Conservation (phyloP, 2,888 invertebrate genomes). For the Prenolepis imparis region DNA sequence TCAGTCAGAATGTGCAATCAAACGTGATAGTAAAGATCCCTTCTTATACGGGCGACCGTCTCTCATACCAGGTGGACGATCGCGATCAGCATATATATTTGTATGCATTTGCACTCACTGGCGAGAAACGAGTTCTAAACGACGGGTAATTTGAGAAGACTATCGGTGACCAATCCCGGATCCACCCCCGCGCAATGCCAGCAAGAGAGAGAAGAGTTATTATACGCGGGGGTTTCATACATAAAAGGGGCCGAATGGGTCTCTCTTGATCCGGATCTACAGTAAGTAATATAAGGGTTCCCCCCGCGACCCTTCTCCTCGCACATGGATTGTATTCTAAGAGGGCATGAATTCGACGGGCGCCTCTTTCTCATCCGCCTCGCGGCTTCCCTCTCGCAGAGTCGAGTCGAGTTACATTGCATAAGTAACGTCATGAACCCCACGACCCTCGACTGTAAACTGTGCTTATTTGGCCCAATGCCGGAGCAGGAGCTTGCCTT, state of each 20-base stretch:
- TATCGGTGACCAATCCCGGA: slow-evolving; percentile 54
- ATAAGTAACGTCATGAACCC: slow-evolving; percentile 81
- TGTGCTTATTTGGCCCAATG: slow-evolving; percentile 80
- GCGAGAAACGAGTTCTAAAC: slow-evolving; percentile 85
- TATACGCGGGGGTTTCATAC: slow-evolving; percentile 76
- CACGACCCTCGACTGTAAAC: slow-evolving; percentile 80
- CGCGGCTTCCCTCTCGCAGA: slow-evolving; percentile 53
- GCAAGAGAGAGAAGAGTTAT: slow-evolving; percentile 72
- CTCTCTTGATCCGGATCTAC: slow-evolving; percentile 72
- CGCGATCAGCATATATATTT: slow-evolving; percentile 81
- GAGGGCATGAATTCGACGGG: slow-evolving; percentile 82
- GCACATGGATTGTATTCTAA: slow-evolving; percentile 81
- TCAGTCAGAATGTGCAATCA: slow-evolving; percentile 77
- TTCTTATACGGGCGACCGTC: slow-evolving; percentile 2
- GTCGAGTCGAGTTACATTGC: slow-evolving; percentile 81
- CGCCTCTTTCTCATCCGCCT: slow-evolving; percentile 33
- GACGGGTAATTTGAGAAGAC: slow-evolving; percentile 84
- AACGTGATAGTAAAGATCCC: slow-evolving; percentile 67
- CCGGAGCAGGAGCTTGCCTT: slow-evolving; percentile 56
- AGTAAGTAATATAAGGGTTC: slow-evolving; percentile 82
- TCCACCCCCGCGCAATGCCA: slow-evolving; percentile 69
- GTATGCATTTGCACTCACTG: slow-evolving; percentile 81
- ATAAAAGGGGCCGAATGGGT: slow-evolving; percentile 77
- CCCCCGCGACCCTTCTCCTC: slow-evolving; percentile 80
- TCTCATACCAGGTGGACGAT: slow-evolving; percentile 26